These are phyloP conservation scores for Petrolisthes cinctipes DNA, from an alignment of 2,888 invertebrate species.

Conservation along the genomic window DNA sequence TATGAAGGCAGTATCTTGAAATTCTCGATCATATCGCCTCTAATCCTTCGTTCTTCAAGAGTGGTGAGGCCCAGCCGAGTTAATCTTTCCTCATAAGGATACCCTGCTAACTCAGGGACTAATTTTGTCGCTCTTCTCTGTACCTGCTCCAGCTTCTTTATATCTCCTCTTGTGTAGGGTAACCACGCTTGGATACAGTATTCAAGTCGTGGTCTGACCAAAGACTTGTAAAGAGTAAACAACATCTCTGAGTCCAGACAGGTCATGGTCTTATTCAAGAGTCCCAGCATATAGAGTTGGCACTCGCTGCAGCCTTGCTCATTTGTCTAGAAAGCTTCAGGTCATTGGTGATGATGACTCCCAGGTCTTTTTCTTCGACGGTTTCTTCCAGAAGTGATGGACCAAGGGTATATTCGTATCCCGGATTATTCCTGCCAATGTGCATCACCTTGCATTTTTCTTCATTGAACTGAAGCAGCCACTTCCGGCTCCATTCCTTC, in stretches of 20 bases:
- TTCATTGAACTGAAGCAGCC: not conserved
- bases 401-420: not conserved
- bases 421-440: not conserved
- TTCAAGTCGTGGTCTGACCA: not conserved
- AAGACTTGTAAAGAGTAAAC: not conserved
- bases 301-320: not conserved
- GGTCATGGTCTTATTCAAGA: not conserved
- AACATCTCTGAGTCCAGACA: not conserved
- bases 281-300: not conserved
- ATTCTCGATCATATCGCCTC: not conserved
- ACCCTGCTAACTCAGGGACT: not conserved
- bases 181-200: not conserved
- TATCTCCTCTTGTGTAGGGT: not conserved
- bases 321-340: not conserved
- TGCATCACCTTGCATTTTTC: not conserved
- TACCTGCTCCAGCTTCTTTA: not conserved
- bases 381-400: not conserved
- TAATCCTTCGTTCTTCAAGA: not conserved
- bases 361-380: not conserved
- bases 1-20: not conserved
- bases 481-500: too few relatives aligned
- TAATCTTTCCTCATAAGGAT: too few relatives aligned
- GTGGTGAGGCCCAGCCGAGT: not conserved
- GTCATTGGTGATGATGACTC: not conserved
- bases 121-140: not conserved